Evolutionary conservation across 2,113 vertebrate species (phyloP).

Genomic region (Benitochromis conjunctus): DNA sequence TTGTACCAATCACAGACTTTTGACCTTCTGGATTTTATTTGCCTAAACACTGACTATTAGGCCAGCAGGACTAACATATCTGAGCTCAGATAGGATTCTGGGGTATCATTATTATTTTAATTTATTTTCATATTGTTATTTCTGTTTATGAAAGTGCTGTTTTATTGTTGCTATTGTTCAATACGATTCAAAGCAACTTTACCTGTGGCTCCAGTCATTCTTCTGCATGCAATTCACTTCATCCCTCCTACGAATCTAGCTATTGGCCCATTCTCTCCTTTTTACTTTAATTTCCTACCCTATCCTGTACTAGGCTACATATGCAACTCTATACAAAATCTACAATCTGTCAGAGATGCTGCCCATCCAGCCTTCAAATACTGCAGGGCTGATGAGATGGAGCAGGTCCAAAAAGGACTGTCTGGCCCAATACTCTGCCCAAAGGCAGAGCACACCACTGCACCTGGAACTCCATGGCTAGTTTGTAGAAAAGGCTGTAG

Average conservation of each 20-base stretch:
- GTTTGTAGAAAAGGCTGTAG: not conserved
- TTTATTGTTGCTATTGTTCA: not conserved
- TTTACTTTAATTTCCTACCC: not conserved
- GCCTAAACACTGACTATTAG: not conserved
- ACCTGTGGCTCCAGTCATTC: not conserved
- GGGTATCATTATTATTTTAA: accelerated
- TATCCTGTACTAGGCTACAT: not conserved
- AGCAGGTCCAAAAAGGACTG: not conserved
- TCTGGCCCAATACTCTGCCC: not conserved
- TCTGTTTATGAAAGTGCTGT: not conserved
- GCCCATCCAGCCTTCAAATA: not conserved
- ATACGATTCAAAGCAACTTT: not conserved
- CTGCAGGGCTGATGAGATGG: not conserved
- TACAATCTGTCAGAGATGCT: not conserved
- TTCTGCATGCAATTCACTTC: not conserved
- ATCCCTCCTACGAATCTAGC: not conserved
- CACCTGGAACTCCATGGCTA: not conserved
- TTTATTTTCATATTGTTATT: accelerated
- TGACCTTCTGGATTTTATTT: not conserved
- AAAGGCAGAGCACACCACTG: not conserved
- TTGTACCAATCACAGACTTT: not conserved
- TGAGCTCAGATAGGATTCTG: not conserved
- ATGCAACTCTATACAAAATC: too few species aligned
- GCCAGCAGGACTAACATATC: accelerated
- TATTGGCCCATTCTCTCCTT: not conserved